Evolutionary conservation across 92 coral and sea anemone genomes (phyloP).

Genomic region (Parazoanthus darwini): DNA sequence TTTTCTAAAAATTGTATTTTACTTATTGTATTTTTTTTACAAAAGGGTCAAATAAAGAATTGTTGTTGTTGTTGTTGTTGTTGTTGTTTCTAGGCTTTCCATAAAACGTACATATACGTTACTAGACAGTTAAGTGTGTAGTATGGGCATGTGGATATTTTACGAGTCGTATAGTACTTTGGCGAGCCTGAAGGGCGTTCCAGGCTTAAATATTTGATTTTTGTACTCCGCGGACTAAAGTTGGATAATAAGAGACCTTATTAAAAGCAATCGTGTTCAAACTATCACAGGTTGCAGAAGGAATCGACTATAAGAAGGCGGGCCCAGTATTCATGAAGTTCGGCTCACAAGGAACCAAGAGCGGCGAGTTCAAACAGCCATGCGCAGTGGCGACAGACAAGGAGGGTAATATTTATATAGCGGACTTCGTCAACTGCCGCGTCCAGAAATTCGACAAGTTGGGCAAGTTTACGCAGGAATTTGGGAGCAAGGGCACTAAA

Average conservation of each 20-base stretch:
- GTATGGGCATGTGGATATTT: no score
- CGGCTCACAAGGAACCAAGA: constrained; percentile 83
- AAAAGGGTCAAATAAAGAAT: no score
- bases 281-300: constrained; percentile 63
- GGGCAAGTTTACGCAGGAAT: constrained; percentile 76
- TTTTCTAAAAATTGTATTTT: no score
- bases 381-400: constrained; percentile 83
- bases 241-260: no score
- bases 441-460: constrained; percentile 82
- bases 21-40: no score
- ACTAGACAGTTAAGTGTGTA: no score
- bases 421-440: constrained; percentile 89
- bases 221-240: no score
- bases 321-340: constrained; percentile 81
- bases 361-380: constrained; percentile 89
- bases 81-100: no score
- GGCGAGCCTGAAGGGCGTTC: no score
- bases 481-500: constrained; percentile 81
- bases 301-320: constrained; percentile 77
- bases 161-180: no score
- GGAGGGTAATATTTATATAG: constrained; percentile 76
- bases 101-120: neutral
- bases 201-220: no score
- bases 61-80: no score
- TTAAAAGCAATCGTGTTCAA: neutral